phyloP scores from a whole-genome alignment of 2,888 invertebrate species.

The Ypsolopha sequella region DNA sequence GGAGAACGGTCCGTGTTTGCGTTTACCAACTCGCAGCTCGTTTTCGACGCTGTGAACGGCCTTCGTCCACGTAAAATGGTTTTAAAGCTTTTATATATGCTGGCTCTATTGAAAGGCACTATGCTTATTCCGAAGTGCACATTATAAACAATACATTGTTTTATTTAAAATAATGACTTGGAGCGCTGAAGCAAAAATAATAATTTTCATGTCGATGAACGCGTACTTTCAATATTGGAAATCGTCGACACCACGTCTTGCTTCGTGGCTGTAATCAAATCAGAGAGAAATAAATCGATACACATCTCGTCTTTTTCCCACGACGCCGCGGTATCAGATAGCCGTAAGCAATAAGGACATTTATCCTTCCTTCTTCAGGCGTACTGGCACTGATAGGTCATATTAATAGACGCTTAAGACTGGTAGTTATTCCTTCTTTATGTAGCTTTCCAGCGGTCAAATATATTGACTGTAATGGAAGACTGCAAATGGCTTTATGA shows the following conservation, averaged over 20 bases:
- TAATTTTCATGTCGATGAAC: neutral
- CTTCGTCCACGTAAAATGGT: constrained; percentile 58
- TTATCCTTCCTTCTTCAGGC: constrained; percentile 5
- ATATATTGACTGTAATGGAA: neutral
- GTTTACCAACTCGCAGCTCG: constrained; percentile 64
- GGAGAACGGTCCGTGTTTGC: constrained; percentile 51
- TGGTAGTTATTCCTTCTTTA: neutral
- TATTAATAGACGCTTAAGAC: constrained; percentile 7
- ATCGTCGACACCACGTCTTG: neutral
- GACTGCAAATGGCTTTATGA: neutral
- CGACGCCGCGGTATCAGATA: constrained; percentile 7
- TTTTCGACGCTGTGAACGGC: constrained; percentile 48
- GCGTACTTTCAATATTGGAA: neutral
- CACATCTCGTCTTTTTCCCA: constrained; percentile 5
- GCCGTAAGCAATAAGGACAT: constrained; percentile 6
- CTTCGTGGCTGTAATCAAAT: neutral
- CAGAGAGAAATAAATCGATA: neutral
- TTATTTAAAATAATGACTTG: constrained; percentile 20
- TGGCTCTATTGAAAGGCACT: constrained; percentile 21
- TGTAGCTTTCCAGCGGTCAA: neutral
- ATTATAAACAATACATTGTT: constrained; percentile 28
- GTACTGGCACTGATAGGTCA: constrained; percentile 5
- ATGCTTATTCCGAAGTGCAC: constrained; percentile 10
- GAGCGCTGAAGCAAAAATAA: constrained; percentile 9
- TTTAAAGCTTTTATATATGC: constrained; percentile 22